phyloP scores from a whole-genome alignment of 1,140 invertebrate genomes.

The Pogonus chalceus region DNA sequence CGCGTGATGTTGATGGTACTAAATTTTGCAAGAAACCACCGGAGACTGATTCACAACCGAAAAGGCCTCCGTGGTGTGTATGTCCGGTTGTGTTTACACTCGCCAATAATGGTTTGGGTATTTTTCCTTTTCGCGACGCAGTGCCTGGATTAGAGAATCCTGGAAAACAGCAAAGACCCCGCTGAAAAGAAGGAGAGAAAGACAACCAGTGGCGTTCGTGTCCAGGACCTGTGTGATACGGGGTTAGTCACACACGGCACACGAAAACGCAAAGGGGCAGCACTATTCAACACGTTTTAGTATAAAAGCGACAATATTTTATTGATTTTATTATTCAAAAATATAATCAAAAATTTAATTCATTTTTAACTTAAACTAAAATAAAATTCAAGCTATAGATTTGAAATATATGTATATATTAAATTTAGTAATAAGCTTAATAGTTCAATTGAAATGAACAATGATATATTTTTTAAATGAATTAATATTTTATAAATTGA shows the following conservation, averaged over 20 bases:
- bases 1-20: conserved; percentile 28
- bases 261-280: too few relatives aligned
- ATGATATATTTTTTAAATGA: too few relatives aligned
- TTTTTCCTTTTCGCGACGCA: conserved; percentile 71
- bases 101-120: conserved; percentile 70
- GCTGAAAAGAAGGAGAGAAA: conserved; percentile 57
- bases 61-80: conserved; percentile 24
- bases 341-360: too few relatives aligned
- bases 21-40: conserved; percentile 41
- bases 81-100: conserved; percentile 49
- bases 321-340: too few relatives aligned
- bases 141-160: conserved; percentile 73
- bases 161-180: conserved; percentile 77
- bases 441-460: too few relatives aligned
- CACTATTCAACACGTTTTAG: too few relatives aligned
- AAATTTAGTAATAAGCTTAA: too few relatives aligned
- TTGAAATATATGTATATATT: too few relatives aligned
- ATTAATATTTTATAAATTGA: too few relatives aligned
- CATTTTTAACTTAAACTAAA: too few relatives aligned
- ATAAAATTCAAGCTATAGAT: too few relatives aligned
- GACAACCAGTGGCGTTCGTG: conserved; percentile 39
- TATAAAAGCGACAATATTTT: neutral
- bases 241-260: conserved; percentile 28
- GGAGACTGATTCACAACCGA: conserved; percentile 43
- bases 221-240: conserved; percentile 37